Evolutionary conservation across 2,113 vertebrate genomes (phyloP).

Genomic region (Malurus alboscapulatus): DNA sequence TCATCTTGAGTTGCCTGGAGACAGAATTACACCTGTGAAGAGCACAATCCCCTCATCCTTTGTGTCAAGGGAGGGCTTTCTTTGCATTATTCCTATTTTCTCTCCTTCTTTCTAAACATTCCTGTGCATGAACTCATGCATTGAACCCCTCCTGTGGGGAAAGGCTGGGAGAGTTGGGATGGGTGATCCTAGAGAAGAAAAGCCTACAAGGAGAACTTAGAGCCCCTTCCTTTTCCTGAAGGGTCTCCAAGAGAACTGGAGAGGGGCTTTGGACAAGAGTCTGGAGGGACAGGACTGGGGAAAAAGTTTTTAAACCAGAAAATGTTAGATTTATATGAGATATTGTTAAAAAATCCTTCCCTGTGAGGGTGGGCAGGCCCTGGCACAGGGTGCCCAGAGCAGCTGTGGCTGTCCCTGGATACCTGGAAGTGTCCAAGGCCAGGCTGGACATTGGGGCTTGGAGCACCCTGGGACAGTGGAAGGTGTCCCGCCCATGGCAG

Average conservation of each 20-base stretch:
- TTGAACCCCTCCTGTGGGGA: not conserved
- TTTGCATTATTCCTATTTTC: not conserved
- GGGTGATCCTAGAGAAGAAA: not conserved
- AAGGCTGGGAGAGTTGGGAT: not conserved
- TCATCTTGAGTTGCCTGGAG: accelerated
- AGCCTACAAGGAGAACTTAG: not conserved
- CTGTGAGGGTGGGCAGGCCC: accelerated
- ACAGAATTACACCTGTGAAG: not conserved
- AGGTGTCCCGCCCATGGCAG: not conserved
- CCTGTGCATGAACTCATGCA: not conserved
- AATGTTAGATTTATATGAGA: not conserved
- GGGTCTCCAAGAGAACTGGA: too few relatives aligned
- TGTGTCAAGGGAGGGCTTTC: not conserved
- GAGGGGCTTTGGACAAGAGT: too few relatives aligned
- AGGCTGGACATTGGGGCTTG: accelerated
- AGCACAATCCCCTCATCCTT: not conserved
- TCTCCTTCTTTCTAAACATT: not conserved
- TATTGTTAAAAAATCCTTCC: not conserved
- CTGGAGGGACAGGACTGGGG: too few relatives aligned
- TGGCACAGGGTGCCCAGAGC: not conserved
- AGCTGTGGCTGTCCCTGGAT: not conserved
- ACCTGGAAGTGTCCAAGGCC: not conserved
- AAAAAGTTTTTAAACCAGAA: not conserved
- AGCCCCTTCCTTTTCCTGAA: too few relatives aligned
- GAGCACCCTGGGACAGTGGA: accelerated